phyloP scores from a whole-genome alignment of 2,797 vertebrate species.

The Orestias chungarensis region DNA sequence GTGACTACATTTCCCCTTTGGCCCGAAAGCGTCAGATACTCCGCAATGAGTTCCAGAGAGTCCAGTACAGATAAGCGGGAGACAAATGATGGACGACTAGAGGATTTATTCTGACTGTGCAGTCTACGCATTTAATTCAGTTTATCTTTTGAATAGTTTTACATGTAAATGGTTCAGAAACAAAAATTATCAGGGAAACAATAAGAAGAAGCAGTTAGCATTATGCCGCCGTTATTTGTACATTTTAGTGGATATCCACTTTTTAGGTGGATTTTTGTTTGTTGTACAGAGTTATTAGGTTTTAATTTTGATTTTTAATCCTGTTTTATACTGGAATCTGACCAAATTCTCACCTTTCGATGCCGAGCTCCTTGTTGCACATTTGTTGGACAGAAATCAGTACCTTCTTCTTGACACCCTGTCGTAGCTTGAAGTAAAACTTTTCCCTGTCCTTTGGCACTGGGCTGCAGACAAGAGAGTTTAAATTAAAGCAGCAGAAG shows the following conservation, averaged over 20 bases:
- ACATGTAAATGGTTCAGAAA: neutral
- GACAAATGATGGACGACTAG: neutral
- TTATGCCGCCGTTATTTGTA: too few species aligned
- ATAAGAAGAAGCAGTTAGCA: neutral
- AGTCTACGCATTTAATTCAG: neutral
- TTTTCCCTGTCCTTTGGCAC: constrained; percentile 98
- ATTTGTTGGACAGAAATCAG: constrained; percentile 93
- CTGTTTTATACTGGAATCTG: neutral
- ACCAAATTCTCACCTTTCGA: constrained; percentile 88
- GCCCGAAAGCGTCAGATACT: neutral
- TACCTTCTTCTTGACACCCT: constrained; percentile 94
- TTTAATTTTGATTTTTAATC: neutral
- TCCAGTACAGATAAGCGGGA: neutral
- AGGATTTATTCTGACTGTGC: neutral
- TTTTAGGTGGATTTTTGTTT: neutral
- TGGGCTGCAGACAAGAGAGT: constrained; percentile 75
- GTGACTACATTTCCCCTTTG: neutral
- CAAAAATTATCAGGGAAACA: neutral
- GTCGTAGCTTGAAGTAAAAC: constrained; percentile 95
- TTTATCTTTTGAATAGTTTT: neutral
- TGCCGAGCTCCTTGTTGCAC: constrained; percentile 92
- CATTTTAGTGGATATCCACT: too few species aligned
- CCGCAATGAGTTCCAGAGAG: neutral
- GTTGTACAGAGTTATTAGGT: neutral
- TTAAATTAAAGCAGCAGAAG: neutral